Conservation (phyloP, 2,888 invertebrate species). For the Synergus laeviventris region DNA sequence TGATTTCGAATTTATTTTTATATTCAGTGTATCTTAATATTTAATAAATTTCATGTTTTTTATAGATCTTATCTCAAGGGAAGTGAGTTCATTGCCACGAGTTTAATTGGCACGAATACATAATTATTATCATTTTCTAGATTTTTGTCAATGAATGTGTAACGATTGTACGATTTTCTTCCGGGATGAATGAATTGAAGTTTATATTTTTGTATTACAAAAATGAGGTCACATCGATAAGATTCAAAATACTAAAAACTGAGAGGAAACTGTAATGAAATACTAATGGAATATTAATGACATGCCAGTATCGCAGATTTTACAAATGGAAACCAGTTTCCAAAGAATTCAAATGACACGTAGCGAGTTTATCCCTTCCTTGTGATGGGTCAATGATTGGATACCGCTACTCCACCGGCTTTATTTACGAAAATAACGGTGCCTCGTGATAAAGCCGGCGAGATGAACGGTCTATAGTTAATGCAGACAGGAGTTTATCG, state of each 20-base stretch:
- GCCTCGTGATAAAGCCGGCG: slow-evolving; percentile 12
- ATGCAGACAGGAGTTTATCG: neutral
- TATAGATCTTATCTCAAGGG: neutral
- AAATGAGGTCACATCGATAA: neutral
- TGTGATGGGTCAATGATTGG: slow-evolving; percentile 13
- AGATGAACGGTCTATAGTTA: slow-evolving; percentile 2
- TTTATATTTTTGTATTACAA: neutral
- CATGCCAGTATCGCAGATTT: neutral
- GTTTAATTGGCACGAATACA: neutral
- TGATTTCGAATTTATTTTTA: neutral
- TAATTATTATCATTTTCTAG: neutral
- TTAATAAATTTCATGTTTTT: neutral
- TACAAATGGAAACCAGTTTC: slow-evolving; percentile 7
- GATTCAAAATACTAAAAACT: neutral
- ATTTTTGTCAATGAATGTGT: slow-evolving; percentile 17
- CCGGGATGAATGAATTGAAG: neutral
- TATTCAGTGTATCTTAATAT: neutral
- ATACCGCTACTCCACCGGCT: slow-evolving; percentile 27
- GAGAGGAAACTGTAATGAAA: too few relatives aligned
- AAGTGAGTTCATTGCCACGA: neutral
- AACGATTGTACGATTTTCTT: slow-evolving; percentile 31
- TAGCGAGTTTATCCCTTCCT: neutral
- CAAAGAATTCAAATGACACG: neutral
- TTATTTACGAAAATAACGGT: slow-evolving; percentile 38
- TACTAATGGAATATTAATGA: too few relatives aligned